phyloP scores from a whole-genome alignment of 1,140 invertebrate species.

The Zaprionus ornatus region DNA sequence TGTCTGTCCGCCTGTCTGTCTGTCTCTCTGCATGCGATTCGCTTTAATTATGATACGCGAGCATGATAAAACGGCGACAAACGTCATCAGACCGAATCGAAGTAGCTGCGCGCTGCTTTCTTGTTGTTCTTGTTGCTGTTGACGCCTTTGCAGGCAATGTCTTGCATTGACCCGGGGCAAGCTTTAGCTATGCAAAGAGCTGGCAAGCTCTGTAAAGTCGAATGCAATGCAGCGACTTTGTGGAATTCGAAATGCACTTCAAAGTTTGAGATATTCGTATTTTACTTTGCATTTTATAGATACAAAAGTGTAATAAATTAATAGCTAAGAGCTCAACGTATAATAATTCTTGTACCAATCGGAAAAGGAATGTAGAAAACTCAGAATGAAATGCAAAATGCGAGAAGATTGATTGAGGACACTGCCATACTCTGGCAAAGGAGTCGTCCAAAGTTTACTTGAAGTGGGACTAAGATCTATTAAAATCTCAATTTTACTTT shows the following conservation, averaged over 20 bases:
- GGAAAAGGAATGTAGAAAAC: no score
- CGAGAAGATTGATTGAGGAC: conserved; percentile 1
- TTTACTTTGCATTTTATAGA: neutral
- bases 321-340: neutral
- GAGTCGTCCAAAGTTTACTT: neutral
- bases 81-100: conserved; percentile 57
- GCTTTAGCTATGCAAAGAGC: conserved; percentile 9
- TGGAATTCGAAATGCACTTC: neutral
- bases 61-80: conserved; percentile 76
- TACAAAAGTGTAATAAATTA: neutral
- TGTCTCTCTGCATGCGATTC: conserved; percentile 53
- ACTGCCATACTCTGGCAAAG: neutral
- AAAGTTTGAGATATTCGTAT: neutral
- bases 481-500: neutral
- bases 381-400: neutral
- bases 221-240: neutral
- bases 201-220: neutral
- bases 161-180: conserved; percentile 20
- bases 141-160: conserved; percentile 52
- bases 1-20: conserved; percentile 26
- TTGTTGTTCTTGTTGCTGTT: conserved; percentile 24
- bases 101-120: conserved; percentile 42
- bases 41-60: conserved; percentile 76
- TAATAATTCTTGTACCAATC: neutral
- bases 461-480: neutral